Conservation (phyloP, 2,797 vertebrate species). For the Picus viridis region DNA sequence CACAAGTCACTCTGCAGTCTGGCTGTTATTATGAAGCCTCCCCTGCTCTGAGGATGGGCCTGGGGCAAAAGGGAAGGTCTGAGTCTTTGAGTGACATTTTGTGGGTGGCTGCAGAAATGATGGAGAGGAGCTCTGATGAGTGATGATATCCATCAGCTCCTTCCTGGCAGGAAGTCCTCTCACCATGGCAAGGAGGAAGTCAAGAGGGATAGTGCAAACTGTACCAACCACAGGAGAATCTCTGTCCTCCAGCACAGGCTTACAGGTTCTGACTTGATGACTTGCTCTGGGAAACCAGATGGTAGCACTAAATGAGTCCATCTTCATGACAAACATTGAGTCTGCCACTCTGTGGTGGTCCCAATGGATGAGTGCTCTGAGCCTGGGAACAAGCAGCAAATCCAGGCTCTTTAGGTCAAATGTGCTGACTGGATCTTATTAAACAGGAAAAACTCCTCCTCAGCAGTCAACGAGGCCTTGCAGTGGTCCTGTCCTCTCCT, state of each 20-base stretch:
- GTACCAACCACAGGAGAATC: not conserved
- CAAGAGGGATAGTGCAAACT: not conserved
- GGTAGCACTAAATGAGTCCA: not conserved
- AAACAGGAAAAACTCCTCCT: not conserved
- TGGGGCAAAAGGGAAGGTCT: constrained; percentile 17
- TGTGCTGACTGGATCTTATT: not conserved
- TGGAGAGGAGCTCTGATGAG: not conserved
- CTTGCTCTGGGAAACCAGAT: not conserved
- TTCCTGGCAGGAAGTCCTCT: constrained; percentile 47
- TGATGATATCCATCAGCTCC: not conserved
- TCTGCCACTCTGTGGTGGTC: not conserved
- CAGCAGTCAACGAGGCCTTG: not conserved
- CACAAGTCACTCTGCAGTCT: not conserved
- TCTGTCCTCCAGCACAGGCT: not conserved
- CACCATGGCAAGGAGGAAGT: not conserved
- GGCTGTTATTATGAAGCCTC: not conserved
- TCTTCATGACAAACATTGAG: not conserved
- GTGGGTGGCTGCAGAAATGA: constrained; percentile 18
- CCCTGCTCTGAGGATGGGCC: not conserved
- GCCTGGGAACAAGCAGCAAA: not conserved
- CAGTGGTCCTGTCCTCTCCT: not conserved
- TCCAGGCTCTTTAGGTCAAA: not conserved
- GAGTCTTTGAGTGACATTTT: not conserved
- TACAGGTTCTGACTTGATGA: not conserved
- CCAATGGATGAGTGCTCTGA: not conserved